Base-by-base conservation (phyloP, 2,888 invertebrate genomes). In the Megaustenia siamemsis region DNA sequence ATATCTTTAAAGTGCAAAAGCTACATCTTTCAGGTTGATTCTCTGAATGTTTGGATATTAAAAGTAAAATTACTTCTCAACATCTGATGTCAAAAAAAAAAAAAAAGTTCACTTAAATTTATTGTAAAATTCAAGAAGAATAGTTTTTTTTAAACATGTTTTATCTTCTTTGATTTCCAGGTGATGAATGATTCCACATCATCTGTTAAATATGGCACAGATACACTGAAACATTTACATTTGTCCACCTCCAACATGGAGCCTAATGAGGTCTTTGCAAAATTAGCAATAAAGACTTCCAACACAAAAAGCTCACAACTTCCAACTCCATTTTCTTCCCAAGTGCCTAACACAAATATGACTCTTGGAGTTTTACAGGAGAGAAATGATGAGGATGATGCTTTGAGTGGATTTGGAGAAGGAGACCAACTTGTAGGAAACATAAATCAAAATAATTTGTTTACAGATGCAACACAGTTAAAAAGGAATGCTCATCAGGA, bases 301-400 rank as follows among this genome's bases (percentile, higher is more conserved):
- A 79, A 82, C 21, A 73, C 85, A 5, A 82, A 86, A 66, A 38
- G 81, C 12, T 79, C 87, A 5, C 79, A 84, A 69, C 80, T 83
- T 3, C 82, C 86, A 24, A 32, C 84, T 38, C 79, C 66, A 5
- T 73, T 84, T 75, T 87, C 86, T 4, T 87, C 82, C 24, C 84
- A 82, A 18, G 81, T 82, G 35, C 49, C 75, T 21, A 77, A 86
- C n/a, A 68, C 40, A 35, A 35, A 56, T 28, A 60, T 45, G 53
- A 43, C 32, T n/a, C 45, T 28, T 24, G 49, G 49, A n/a, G 38
- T 38, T 6, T 45, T 32, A 35, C 28, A 32, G 45, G 24, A 18
- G 24, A 43, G 21, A 68, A 28, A 28, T 32, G 38, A 49, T 53
- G 78, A 66, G 8, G 28, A 24, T 63, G 28, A n/a, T 43, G 43